Evolutionary conservation across 1,140 invertebrate species (phyloP).

Genomic region (Macrotrachela quadricornifera): DNA sequence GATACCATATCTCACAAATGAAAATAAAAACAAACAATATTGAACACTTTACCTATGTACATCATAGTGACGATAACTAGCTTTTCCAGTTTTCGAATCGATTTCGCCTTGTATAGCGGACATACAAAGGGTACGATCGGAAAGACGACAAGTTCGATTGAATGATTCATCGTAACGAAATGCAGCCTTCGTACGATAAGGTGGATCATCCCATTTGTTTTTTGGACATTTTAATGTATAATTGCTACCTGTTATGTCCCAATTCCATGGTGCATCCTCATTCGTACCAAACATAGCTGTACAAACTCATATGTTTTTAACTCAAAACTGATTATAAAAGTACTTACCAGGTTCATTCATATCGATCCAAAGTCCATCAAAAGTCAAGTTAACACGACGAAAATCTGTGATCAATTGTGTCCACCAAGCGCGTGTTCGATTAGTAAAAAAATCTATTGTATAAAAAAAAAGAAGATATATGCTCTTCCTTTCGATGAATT

Average conservation of each 20-base stretch:
- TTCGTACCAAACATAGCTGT: constrained; percentile 7
- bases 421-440: constrained; percentile 50
- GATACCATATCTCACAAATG: constrained; percentile 16
- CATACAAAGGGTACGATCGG: constrained; percentile 22
- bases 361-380: constrained; percentile 44
- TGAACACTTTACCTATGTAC: constrained; percentile 29
- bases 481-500: constrained; percentile 28
- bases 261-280: constrained; percentile 9
- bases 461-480: constrained; percentile 11
- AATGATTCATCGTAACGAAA: background rate
- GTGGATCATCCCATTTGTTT: constrained; percentile 23
- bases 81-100: background rate
- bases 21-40: constrained; percentile 37
- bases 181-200: too few species aligned
- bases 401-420: constrained; percentile 43
- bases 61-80: constrained; percentile 6
- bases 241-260: constrained; percentile 37
- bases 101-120: constrained; percentile 10
- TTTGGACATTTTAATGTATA: constrained; percentile 47
- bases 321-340: background rate
- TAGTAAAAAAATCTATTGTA: constrained; percentile 50
- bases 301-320: background rate
- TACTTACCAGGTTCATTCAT: constrained; percentile 51
- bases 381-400: constrained; percentile 37
- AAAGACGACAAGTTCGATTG: constrained; percentile 9